Percentiles rank a stretch among this genome's conserved stretches.
Conservation (phyloP, 1,140 invertebrate species). For the Zaprionus taronus region DNA sequence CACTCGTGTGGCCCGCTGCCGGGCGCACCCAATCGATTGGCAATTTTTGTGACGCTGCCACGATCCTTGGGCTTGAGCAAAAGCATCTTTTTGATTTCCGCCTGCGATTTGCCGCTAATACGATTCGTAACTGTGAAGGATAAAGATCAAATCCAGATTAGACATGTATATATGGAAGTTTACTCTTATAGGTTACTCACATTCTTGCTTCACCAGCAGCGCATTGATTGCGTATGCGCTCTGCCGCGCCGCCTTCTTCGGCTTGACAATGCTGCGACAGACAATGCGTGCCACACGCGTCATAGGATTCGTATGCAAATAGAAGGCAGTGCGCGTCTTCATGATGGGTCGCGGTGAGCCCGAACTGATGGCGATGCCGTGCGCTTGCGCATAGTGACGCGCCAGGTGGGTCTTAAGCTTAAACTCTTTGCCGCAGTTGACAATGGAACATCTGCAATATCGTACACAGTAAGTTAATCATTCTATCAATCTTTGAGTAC, state of each 20-base stretch:
- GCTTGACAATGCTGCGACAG: slow-evolving; percentile 92
- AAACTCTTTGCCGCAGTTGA: slow-evolving; percentile 97
- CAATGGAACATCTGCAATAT: slow-evolving; percentile 91
- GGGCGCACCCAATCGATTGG: slow-evolving; percentile 89
- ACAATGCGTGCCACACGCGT: slow-evolving; percentile 94
- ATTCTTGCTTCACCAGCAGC: slow-evolving; percentile 93
- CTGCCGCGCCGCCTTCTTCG: slow-evolving; percentile 93
- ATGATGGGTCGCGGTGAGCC: slow-evolving; percentile 96
- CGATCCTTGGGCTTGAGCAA: slow-evolving; percentile 86
- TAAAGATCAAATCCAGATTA: not conserved
- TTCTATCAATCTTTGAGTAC: not conserved
- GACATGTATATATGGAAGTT: not conserved
- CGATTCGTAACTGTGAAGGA: slow-evolving; percentile 86
- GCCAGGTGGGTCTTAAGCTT: slow-evolving; percentile 96
- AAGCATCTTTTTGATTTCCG: slow-evolving; percentile 87
- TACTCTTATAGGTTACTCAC: slow-evolving; percentile 85
- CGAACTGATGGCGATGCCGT: slow-evolving; percentile 89
- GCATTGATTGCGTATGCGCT: slow-evolving; percentile 95
- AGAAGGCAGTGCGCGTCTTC: slow-evolving; percentile 98
- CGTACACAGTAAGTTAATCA: not conserved
- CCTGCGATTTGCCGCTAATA: slow-evolving; percentile 87
- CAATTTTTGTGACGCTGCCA: slow-evolving; percentile 91
- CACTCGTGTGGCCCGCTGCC: slow-evolving; percentile 90
- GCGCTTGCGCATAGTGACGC: slow-evolving; percentile 95
- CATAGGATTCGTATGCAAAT: slow-evolving; percentile 94